Percentiles rank a stretch among this genome's conserved stretches.
phyloP scores from a whole-genome alignment of 2,113 vertebrate species.

The Gorsachius goisagi region DNA sequence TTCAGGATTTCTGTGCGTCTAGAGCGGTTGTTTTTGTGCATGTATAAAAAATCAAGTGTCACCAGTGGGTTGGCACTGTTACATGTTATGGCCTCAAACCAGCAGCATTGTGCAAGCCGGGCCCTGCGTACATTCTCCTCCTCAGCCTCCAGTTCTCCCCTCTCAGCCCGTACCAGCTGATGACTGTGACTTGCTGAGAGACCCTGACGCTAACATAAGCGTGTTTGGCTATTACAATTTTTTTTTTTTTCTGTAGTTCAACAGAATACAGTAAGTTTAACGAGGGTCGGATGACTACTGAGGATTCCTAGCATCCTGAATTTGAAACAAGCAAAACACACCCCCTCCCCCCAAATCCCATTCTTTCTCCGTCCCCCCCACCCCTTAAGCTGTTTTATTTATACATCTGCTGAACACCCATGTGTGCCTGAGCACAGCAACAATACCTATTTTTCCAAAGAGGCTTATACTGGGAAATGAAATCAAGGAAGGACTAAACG shows the following conservation, averaged over 20 bases:
- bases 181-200: neutral
- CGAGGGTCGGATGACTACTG: neutral
- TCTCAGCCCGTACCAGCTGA: neutral
- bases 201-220: neutral
- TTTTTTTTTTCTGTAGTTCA: neutral
- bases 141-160: neutral
- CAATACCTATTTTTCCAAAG: neutral
- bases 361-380: neutral
- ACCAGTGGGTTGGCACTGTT: neutral
- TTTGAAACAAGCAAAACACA: neutral
- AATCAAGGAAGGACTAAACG: neutral
- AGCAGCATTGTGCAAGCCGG: neutral
- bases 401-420: neutral
- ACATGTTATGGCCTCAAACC: accelerated
- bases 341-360: too few relatives aligned
- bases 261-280: neutral
- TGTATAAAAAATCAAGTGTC: neutral
- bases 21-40: accelerated
- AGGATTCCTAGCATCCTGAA: neutral
- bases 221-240: neutral
- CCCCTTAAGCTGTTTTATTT: neutral
- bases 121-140: neutral
- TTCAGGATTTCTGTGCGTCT: slow-evolving; percentile 20
- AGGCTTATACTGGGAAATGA: neutral
- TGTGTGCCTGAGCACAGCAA: neutral